phyloP scores from a whole-genome alignment of 2,888 invertebrate species.

The Gibbula magus region DNA sequence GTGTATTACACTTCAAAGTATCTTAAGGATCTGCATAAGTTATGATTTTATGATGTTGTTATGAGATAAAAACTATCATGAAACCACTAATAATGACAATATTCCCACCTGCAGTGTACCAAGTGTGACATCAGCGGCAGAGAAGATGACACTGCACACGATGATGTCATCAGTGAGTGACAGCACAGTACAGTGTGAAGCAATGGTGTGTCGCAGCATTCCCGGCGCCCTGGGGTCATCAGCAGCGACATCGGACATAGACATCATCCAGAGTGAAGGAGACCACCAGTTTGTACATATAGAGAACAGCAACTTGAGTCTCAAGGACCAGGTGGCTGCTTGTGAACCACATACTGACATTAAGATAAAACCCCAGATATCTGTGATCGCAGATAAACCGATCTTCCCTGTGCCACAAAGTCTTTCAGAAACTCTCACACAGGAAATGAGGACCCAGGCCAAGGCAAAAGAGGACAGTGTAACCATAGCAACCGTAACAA shows the following conservation, averaged over 20 bases:
- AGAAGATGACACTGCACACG: conserved; percentile 26
- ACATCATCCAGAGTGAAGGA: conserved; percentile 40
- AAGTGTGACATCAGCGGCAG: conserved; percentile 7
- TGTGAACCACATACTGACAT: conserved; percentile 47
- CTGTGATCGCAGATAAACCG: conserved; percentile 48
- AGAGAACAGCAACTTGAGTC: conserved; percentile 51
- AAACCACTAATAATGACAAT: not conserved
- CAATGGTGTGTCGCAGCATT: not conserved
- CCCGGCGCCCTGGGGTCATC: not conserved
- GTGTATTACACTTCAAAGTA: too few relatives aligned
- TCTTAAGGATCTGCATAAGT: too few relatives aligned
- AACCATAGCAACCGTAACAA: not conserved
- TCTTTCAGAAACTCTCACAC: conserved; percentile 62
- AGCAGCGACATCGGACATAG: conserved; percentile 44
- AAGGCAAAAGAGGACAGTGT: conserved; percentile 1
- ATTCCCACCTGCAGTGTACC: conserved; percentile 29
- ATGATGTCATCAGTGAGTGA: conserved; percentile 22
- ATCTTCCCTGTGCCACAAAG: conserved; percentile 57
- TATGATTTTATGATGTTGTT: too few relatives aligned
- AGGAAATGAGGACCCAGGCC: conserved; percentile 50
- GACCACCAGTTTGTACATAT: conserved; percentile 47
- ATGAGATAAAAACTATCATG: too few relatives aligned
- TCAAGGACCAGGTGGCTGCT: conserved; percentile 57
- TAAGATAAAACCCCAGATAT: conserved; percentile 47
- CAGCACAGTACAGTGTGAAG: conserved; percentile 18